A percentile compares a stretch with the other conserved stretches of the same genome.
These are phyloP conservation scores for Drosophila mayri DNA, from an alignment of 1,140 invertebrate species.

Conservation along the genomic window DNA sequence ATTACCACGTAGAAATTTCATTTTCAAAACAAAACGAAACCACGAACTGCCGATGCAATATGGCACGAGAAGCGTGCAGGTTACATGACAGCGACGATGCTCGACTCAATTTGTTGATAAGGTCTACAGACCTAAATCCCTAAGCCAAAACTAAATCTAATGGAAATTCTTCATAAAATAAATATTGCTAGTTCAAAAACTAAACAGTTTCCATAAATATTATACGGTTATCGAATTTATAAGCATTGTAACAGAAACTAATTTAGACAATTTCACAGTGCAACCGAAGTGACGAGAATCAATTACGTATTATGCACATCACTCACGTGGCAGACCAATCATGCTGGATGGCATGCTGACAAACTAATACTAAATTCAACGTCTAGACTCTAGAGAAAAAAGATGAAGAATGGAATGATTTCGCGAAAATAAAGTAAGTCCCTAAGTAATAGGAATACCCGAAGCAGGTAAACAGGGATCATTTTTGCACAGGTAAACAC, in stretches of 20 bases:
- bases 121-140: conserved; percentile 1
- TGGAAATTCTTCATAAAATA: neutral
- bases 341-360: too few relatives aligned
- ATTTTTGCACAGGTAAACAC: conserved; percentile 34
- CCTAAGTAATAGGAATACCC: conserved; percentile 12
- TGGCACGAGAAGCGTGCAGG: conserved; percentile 50
- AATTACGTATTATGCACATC: conserved; percentile 44
- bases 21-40: conserved; percentile 54
- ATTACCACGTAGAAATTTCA: conserved; percentile 53
- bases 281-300: conserved; percentile 18
- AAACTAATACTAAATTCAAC: conserved; percentile 40
- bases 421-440: too few relatives aligned
- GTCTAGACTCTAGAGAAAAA: conserved; percentile 28
- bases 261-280: conserved; percentile 38
- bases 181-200: neutral
- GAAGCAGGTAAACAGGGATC: conserved; percentile 19
- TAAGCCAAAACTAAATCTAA: neutral
- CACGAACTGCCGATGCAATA: conserved; percentile 52
- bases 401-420: conserved; percentile 19
- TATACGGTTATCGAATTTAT: neutral
- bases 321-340: conserved; percentile 77
- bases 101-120: conserved; percentile 43
- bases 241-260: conserved; percentile 30
- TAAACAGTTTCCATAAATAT: neutral
- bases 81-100: conserved; percentile 36